Base-by-base conservation (phyloP, 2,888 invertebrate genomes). In the Andrena fulva region DNA sequence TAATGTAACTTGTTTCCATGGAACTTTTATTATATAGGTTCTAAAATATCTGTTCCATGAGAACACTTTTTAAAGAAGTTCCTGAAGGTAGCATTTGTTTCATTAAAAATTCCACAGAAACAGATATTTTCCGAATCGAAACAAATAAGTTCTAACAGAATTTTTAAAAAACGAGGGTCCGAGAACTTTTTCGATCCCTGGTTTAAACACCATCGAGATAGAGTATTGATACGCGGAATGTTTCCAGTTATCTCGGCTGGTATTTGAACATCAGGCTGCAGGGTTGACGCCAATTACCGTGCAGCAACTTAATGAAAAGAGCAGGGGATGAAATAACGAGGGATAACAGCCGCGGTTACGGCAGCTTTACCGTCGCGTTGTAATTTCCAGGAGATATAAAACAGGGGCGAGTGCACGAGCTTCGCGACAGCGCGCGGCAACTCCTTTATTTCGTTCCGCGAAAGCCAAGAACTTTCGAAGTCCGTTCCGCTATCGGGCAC, bases 311-410 rank as follows among this genome's bases (percentile, higher is more conserved):
- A 60, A 69, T 50, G 52, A 2, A 10, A 31, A 35, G 31, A 10
- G 33, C 16, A 20, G 67, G 31, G 7, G 48, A 35, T 12, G 33
- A 31, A 60, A 70, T 64, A 71, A 54, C 29, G 42, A 29, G 72
- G 48, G 67, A 67, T 52, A 67, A 74, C 31, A 35, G 10, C 29
- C 16, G 59, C 66, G 35, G 33, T 35, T 12, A 12, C 24, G 16
- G 29, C 16, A 50, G 52, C 20, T 69, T 69, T 63, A 50, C 31
- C n/a, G 31, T 16, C 48, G 56, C 56, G 33, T 60, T 67, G 71
- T 62, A 80, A 77, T 71, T 80, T 80, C 42, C 31, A 24, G 16
- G 29, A 52, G 71, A 54, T 71, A 77, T 77, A 77, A 80, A 80
- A 77, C 48, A 31, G 48, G 10, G n/a, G 63, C 54, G 35, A 29